A percentile compares a stretch with the other conserved stretches of the same genome.
These are phyloP conservation scores for Leptinotarsa peninsularis DNA, from an alignment of 2,888 invertebrate species.

Conservation along the genomic window DNA sequence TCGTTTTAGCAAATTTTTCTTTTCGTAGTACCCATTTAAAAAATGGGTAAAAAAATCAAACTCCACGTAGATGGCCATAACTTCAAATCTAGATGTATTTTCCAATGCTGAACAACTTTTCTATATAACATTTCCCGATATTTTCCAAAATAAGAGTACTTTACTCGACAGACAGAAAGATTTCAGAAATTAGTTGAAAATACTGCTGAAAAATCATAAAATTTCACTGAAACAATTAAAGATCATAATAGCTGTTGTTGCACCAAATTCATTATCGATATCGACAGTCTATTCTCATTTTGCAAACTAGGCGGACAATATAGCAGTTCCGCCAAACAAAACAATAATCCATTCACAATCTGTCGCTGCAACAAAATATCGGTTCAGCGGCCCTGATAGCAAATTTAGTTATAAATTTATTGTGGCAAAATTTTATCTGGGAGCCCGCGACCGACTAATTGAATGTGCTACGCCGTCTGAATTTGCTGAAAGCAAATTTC, in stretches of 20 bases:
- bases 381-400: slow-evolving; percentile 1
- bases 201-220: too few relatives aligned
- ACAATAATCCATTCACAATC: slow-evolving; percentile 5
- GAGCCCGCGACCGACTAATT: slow-evolving; percentile 35
- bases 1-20: too few relatives aligned
- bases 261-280: not conserved
- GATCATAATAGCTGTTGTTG: not conserved
- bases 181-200: too few relatives aligned
- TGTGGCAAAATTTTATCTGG: slow-evolving; percentile 27
- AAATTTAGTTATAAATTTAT: not conserved
- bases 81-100: too few relatives aligned
- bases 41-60: too few relatives aligned
- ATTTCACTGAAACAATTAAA: too few relatives aligned
- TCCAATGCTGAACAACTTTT: too few relatives aligned
- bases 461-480: slow-evolving; percentile 36
- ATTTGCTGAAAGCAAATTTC: slow-evolving; percentile 38
- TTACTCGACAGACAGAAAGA: too few relatives aligned
- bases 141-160: too few relatives aligned
- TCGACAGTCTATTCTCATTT: not conserved
- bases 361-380: not conserved
- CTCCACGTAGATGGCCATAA: too few relatives aligned
- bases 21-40: too few relatives aligned
- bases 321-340: not conserved
- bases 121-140: too few relatives aligned
- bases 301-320: not conserved